Evolutionary conservation across 2,113 vertebrate genomes (phyloP), one percentile per base, ranked within the genome.

Genomic region (Anolis carolinensis): DNA sequence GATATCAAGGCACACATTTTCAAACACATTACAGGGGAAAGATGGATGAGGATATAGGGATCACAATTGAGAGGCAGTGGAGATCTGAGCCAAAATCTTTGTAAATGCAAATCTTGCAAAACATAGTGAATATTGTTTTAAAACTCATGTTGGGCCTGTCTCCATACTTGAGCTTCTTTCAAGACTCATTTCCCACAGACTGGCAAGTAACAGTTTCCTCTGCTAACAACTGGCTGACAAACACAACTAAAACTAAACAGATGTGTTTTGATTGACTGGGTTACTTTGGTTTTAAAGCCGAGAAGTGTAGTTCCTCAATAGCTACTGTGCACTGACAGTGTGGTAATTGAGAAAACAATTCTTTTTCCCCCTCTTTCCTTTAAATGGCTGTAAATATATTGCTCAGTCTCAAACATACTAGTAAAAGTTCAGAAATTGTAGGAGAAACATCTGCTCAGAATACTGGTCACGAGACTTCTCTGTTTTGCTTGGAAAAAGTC

Each of bases 41-140:
- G 86, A 89, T 81, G 83, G 79, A 87, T 1, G 1, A 10, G 59
- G 71, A 18, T 13, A 34, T 3, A 87, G 92, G 91, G 91, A 93
- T 86, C 92, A 91, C 91, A 94, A 92, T 93, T 92, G 92, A 93
- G 93, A 91, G 84, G 86, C 4, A 18, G 63, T 39, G 0, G 92
- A 91, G 88, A 92, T 90, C 90, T 91, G 0, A 0, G 95, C 94
- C 95, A 95, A 95, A 94, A 92, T 92, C 90, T 93, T 94, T 92
- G 90, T 93, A 93, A 88, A 95, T 95, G 95, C 95, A 95, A 93
- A 90, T 92, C 89, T 94, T 95, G 93, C 92, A 94, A 94, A 92
- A 94, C 93, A 95, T 90, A 93, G 91, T 82, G 86, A 95, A 93
- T 92, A 94, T 92, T 95, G 93, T 92, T 93, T 94, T 91, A 4